Evolutionary conservation across 2,797 vertebrate species (phyloP).

Genomic region (Cygnus olor): DNA sequence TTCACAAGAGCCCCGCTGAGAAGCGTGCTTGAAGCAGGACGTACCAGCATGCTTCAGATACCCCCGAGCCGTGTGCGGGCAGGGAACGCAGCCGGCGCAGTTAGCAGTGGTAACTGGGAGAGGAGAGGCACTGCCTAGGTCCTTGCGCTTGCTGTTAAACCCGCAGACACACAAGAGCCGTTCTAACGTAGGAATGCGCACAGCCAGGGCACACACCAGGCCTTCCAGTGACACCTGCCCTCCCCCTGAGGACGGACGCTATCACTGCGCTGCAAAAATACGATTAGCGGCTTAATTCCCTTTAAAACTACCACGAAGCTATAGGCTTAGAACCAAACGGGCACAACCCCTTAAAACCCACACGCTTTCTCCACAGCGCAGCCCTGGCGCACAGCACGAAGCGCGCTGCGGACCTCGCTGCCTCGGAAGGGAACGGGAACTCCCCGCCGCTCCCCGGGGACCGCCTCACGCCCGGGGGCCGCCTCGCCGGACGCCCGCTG

Average conservation of each 20-base stretch:
- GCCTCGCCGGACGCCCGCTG: not conserved
- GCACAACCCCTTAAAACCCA: not conserved
- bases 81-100: not conserved
- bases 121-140: not conserved
- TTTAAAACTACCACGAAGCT: not conserved
- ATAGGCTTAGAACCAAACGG: not conserved
- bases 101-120: not conserved
- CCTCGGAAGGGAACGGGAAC: fast-evolving
- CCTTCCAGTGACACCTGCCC: not conserved
- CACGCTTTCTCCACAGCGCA: not conserved
- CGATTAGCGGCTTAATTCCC: no score
- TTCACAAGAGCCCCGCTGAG: not conserved
- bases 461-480: no score
- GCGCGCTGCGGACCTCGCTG: fast-evolving
- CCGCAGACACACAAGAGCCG: not conserved
- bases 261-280: no score
- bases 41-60: not conserved
- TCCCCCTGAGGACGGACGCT: not conserved
- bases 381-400: fast-evolving
- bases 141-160: not conserved
- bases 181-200: fast-evolving
- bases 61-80: no score
- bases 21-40: not conserved
- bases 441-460: not conserved
- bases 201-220: no score